Conservation (phyloP, 2,888 invertebrate species). For the Ametastegia equiseti region DNA sequence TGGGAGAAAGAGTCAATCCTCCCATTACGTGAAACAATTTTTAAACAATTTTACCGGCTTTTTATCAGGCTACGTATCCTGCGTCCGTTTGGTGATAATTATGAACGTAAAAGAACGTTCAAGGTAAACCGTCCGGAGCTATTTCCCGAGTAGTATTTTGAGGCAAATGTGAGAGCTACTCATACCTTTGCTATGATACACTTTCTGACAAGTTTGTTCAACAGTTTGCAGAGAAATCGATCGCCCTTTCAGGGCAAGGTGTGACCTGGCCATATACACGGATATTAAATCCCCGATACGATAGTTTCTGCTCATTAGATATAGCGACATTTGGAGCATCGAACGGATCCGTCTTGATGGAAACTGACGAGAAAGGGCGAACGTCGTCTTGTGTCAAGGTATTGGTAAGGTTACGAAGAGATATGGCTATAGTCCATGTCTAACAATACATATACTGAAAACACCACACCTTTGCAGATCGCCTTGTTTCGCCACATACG, state of each 20-base stretch:
- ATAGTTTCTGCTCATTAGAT: not conserved
- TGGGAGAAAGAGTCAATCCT: too few species aligned
- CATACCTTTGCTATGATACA: not conserved
- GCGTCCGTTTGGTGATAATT: constrained; percentile 32
- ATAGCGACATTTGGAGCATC: not conserved
- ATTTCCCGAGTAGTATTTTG: not conserved
- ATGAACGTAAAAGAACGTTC: not conserved
- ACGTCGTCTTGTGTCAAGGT: constrained; percentile 15
- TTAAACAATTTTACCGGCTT: not conserved
- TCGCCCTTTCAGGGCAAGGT: not conserved
- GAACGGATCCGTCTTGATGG: not conserved
- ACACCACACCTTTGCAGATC: not conserved
- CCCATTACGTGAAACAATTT: not conserved
- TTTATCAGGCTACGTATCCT: not conserved
- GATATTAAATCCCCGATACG: not conserved
- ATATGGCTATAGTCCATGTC: not conserved
- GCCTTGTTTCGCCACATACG: not conserved
- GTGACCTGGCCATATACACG: not conserved
- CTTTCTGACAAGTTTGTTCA: not conserved
- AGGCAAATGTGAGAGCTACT: not conserved
- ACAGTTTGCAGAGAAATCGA: constrained; percentile 11
- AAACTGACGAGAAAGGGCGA: constrained; percentile 22
- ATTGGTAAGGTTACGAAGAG: not conserved
- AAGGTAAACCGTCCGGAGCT: not conserved
- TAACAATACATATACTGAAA: not conserved